Evolutionary conservation across 2,113 vertebrate species (phyloP), one percentile per base, ranked within the genome.

Genomic region (Pteruthius melanotis): DNA sequence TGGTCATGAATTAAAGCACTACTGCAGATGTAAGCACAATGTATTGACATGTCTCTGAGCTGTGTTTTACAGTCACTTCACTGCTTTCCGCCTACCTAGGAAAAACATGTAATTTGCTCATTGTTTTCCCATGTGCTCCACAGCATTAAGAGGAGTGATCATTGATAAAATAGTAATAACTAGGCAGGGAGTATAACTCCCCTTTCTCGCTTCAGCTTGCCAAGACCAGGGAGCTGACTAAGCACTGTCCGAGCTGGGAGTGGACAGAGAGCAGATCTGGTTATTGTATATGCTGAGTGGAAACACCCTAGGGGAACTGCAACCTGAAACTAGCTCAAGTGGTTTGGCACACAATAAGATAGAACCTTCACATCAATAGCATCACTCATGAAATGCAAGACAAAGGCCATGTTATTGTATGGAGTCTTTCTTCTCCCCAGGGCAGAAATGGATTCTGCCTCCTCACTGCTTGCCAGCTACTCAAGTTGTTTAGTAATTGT

Each of bases 391-490:
- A 92, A 90, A 82, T 87, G 90, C 72, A 39, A 90, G 93, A 89
- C 94, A 93, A 97, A 96, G 83, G 72, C 92, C 53, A 13, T 21
- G 92, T 65, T 94, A 82, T 96, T 93, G 83, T 82, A 49, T 10
- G 72, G 94, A 93, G 91, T 24, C 31, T 89, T 95, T 92, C 86
- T 93, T 77, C 88, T 93, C 94, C 71, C 83, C 28, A 42, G 22
- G 95, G 95, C 94, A 96, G 96, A 96, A 97, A 95, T 84, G 69
- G 86, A 97, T 95, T 89, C 80, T 71, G 77, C 88, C 93, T 71
- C 89, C 86, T 89, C 57, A 3, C 68, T 49, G 75, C 88, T 87
- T 93, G 93, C 95, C 92, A 96, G 92, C 92, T 96, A 89, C 94
- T 76, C 88, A 31, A 93, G 83, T 84, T 93, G 40, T 90, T 92